Percentiles rank a stretch among this genome's conserved stretches.
Conservation (phyloP, 64 coral and sea anemone genomes). For the Montipora foliosa region DNA sequence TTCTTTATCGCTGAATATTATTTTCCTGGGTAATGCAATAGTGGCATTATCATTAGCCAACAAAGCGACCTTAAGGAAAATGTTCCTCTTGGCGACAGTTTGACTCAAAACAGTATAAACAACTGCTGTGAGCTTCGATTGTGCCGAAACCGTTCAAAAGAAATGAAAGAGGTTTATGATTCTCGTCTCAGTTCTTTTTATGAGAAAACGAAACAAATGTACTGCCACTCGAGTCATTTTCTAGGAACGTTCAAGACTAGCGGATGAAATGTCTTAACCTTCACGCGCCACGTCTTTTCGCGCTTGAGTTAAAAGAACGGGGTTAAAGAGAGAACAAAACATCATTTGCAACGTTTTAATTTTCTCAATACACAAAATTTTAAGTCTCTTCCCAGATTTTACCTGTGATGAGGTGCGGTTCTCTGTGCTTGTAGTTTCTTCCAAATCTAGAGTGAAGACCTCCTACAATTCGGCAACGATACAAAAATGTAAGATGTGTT, state of each 20-base stretch:
- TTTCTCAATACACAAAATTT: too few species aligned
- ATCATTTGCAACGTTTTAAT: too few species aligned
- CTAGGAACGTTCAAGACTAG: too few species aligned
- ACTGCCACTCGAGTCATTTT: too few species aligned
- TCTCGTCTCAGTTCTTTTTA: too few species aligned
- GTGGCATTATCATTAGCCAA: not conserved
- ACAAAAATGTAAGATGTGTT: not conserved
- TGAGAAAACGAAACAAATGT: too few species aligned
- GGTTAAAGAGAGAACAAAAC: too few species aligned
- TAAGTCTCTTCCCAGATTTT: too few species aligned
- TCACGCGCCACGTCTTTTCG: too few species aligned
- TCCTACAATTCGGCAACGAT: not conserved
- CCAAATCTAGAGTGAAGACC: constrained; percentile 23
- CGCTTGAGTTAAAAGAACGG: too few species aligned
- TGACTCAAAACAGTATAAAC: constrained; percentile 37
- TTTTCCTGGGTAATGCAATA: constrained; percentile 50
- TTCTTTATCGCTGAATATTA: not conserved
- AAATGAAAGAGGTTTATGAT: not conserved
- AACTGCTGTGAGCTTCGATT: constrained; percentile 44
- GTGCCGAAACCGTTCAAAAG: constrained; percentile 10
- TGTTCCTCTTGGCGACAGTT: constrained; percentile 47
- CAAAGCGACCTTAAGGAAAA: constrained; percentile 35
- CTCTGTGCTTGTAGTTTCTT: not conserved
- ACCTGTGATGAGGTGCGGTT: not conserved
- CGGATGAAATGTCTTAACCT: too few species aligned